phyloP scores from a whole-genome alignment of 2,797 vertebrate species.

The Enteromius treurensis region DNA sequence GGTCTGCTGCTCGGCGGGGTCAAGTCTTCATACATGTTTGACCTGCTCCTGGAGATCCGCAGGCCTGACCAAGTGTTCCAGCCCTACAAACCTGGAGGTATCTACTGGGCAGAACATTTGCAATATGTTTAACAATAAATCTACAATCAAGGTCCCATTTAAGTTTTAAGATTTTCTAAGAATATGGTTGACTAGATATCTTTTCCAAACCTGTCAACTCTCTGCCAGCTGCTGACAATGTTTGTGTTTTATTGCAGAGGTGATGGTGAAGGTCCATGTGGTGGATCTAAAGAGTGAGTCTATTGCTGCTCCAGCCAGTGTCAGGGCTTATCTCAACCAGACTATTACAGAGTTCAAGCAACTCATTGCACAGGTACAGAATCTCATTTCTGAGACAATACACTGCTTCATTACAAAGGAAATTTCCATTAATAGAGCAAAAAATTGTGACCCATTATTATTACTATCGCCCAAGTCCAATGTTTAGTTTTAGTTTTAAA shows the following conservation, averaged over 20 bases:
- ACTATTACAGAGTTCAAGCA: constrained; percentile 95
- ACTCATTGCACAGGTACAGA: constrained; percentile 92
- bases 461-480: not conserved
- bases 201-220: not conserved
- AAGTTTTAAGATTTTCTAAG: too few species aligned
- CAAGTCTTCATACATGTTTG: constrained; percentile 99
- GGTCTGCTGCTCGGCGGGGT: constrained; percentile 94
- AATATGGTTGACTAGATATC: not conserved
- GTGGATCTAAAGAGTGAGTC: constrained; percentile 92
- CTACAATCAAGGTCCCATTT: not conserved
- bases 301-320: constrained; percentile 88
- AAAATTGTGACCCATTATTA: not conserved
- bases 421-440: not conserved
- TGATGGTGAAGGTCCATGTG: constrained; percentile 98
- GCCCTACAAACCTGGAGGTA: constrained; percentile 97
- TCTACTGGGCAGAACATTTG: constrained; percentile 52
- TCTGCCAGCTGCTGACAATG: constrained; percentile 27
- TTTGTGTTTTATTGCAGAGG: constrained; percentile 79
- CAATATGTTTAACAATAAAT: not conserved
- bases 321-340: constrained; percentile 96
- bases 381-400: not conserved
- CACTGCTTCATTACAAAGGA: not conserved
- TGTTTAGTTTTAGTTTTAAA: not conserved
- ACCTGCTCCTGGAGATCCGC: constrained; percentile 93
- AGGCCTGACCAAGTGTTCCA: constrained; percentile 92